Base-by-base conservation (phyloP, 2,797 vertebrate genomes). In the Phylloscopus collybita region DNA sequence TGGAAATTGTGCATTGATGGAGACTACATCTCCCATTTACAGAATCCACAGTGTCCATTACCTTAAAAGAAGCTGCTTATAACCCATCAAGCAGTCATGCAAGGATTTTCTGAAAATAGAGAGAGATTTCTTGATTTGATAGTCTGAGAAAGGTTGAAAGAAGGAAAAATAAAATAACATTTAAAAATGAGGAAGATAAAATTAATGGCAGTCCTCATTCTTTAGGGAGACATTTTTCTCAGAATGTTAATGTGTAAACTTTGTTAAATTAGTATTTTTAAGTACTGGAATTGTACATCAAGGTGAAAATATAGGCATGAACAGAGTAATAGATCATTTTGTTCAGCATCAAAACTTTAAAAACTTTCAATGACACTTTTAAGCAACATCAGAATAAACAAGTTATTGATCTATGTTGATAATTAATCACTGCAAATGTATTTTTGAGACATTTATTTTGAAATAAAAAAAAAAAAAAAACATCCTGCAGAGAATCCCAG, bases 341-440 rank as follows among this genome's bases (percentile, higher is more conserved):
- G 23, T 36, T 62, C 60, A 51, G 65, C 21, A 80, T 80, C 89
- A 94, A 92, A 30, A 20, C 20, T 82, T 21, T 40, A 89, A 91
- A 94, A 86, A 61, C 17, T 86, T 82, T 40, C 12, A 84, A 26
- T 50, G 65, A 11, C n/a, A 78, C 29, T 96, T 96, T 71, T 80
- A 95, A 95, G 83, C n/a, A 89, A 85, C 30, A 89, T 19, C 62
- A 64, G 36, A 40, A 21, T 53, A 92, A 92, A 92, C 44, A 85
- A 83, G 36, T 84, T 92, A 38, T 81, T 38, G 25, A 50, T 60
- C 4, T 44, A 62, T 50, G 50, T 42, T 70, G 27, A 5, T 42
- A 91, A 38, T 16, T 93, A 88, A 86, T 88, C 53, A 83, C 6
- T 53, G 38, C 10, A 90, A 40, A 67, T 29, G 1, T 22, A 80